Percentiles rank a stretch among this genome's conserved stretches.
phyloP scores from a whole-genome alignment of 2,888 invertebrate species.

The Tholera decimalis region DNA sequence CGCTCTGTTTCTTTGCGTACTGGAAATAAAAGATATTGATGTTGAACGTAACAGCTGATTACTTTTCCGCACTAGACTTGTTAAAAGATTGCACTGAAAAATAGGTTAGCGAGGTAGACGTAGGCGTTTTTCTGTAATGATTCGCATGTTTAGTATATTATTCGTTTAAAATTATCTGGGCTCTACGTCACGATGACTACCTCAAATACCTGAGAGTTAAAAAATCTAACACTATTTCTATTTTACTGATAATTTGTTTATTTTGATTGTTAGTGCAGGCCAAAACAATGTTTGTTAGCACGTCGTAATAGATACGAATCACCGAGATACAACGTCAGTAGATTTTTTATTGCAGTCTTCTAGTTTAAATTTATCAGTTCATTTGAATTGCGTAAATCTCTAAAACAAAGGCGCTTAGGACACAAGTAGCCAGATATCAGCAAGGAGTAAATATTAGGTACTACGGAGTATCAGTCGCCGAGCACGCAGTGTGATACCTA shows the following conservation, averaged over 20 bases:
- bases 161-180: constrained; percentile 53
- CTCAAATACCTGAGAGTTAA: constrained; percentile 40
- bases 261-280: constrained; percentile 38
- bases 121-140: constrained; percentile 45
- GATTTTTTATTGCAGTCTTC: constrained; percentile 20
- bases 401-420: background rate
- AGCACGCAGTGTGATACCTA: constrained; percentile 7
- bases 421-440: constrained; percentile 8
- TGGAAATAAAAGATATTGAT: constrained; percentile 52
- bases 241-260: constrained; percentile 52
- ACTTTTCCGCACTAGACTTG: constrained; percentile 35
- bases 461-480: background rate
- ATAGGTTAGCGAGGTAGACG: constrained; percentile 47
- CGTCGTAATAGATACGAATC: constrained; percentile 38
- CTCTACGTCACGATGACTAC: constrained; percentile 52
- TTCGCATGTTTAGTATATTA: constrained; percentile 50
- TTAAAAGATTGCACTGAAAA: constrained; percentile 50
- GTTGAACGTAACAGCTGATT: constrained; percentile 41
- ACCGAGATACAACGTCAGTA: constrained; percentile 27
- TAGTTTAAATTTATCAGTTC: background rate
- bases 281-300: constrained; percentile 51
- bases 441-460: background rate
- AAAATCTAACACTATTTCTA: constrained; percentile 49
- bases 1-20: constrained; percentile 30
- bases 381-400: background rate